Evolutionary conservation across 2,113 vertebrate species (phyloP), one percentile per base, ranked within the genome.

Genomic region (Corythaeola cristata): DNA sequence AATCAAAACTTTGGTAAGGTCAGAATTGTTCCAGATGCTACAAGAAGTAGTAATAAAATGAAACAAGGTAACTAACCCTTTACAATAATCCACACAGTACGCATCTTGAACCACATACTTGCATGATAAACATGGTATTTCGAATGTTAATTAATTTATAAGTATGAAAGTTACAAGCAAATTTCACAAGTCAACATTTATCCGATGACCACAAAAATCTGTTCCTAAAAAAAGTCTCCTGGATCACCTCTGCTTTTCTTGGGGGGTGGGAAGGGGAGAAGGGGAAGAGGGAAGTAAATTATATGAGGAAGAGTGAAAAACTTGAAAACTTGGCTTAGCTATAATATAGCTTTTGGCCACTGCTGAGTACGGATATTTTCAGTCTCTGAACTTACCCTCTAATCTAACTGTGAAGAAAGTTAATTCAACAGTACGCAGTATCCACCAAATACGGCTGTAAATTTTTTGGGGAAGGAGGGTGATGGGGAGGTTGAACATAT

Each of bases 401-500:
- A 97, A 97, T 97, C 69, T 95, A 97, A 96, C 88, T 89, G 89
- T 97, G 91, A 97, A 96, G 97, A 97, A 96, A 96, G 91, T 96
- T 96, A 98, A 98, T 97, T 97, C 93, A 98, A 59, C 77, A 95
- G 56, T 72, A 93, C 68, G 93, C 75, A 95, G 88, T 87, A 95
- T 96, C 94, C 62, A 96, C 85, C 91, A 96, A 97, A 95, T 91
- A 97, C 81, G 77, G 96, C 77, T 98, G 97, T 97, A 98, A 97
- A 97, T 97, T 97, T 98, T 96, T 97, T 15, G 92, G 41, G 76
- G 81, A 93, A 95, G 95, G 80, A 94, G 78, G 88, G 90, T 79
- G 97, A 93, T 95, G 95, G 96, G 96, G 94, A 97, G 92, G 78
- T 95, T 97, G 95, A 98, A 98, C 98, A 98, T 97, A 97, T 98